Evolutionary conservation across 2,888 invertebrate species (phyloP).

Genomic region (Cheilosia urbana): DNA sequence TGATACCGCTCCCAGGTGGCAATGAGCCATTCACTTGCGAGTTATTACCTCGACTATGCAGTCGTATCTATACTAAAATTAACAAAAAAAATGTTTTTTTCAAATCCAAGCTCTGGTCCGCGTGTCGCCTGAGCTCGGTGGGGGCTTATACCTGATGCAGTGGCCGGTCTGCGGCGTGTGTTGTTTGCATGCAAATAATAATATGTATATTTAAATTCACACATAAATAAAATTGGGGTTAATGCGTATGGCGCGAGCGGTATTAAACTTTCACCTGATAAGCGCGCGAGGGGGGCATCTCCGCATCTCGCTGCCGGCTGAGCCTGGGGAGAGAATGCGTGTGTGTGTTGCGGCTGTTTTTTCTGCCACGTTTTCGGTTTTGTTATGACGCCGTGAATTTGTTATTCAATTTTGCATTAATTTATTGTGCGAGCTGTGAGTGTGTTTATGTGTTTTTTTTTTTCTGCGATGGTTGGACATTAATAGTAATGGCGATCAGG

Average conservation of each 20-base stretch:
- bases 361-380: slow-evolving; percentile 50
- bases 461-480: slow-evolving; percentile 30
- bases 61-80: slow-evolving; percentile 52
- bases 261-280: slow-evolving; percentile 72
- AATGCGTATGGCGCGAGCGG: slow-evolving; percentile 69
- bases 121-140: slow-evolving; percentile 34
- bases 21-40: slow-evolving; percentile 51
- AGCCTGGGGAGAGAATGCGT: too few species aligned
- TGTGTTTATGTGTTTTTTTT: slow-evolving; percentile 10
- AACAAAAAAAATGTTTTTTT: slow-evolving; percentile 21
- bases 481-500: slow-evolving; percentile 48
- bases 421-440: slow-evolving; percentile 53
- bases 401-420: slow-evolving; percentile 75
- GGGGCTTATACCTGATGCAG: slow-evolving; percentile 34
- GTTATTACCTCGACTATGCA: slow-evolving; percentile 53
- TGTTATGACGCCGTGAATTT: slow-evolving; percentile 73
- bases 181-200: slow-evolving; percentile 47
- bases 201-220: slow-evolving; percentile 66
- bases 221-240: slow-evolving; percentile 76
- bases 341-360: slow-evolving; percentile 16
- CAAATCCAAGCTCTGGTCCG: slow-evolving; percentile 53
- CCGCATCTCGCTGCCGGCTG: too few species aligned
- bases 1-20: slow-evolving; percentile 47
- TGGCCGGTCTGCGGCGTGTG: slow-evolving; percentile 15
- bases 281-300: too few species aligned